Evolutionary conservation across 2,797 vertebrate genomes (phyloP).

Genomic region (Rachycentron canadum): DNA sequence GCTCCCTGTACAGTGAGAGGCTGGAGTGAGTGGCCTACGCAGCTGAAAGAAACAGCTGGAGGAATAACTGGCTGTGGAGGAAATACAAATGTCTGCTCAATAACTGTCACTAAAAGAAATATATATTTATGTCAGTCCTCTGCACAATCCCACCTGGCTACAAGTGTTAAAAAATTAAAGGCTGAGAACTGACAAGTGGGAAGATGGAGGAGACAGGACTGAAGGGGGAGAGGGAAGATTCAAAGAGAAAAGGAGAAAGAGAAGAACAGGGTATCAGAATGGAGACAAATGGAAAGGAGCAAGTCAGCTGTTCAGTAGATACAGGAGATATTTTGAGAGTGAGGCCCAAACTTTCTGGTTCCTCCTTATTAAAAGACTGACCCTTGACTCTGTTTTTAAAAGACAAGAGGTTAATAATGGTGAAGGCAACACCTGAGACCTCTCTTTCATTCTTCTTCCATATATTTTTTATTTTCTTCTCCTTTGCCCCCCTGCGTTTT

Average conservation of each 20-base stretch:
- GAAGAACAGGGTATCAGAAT: not conserved
- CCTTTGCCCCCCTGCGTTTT: not conserved
- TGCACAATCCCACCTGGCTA: constrained; percentile 20
- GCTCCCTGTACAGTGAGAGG: constrained; percentile 42
- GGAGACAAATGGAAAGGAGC: constrained; percentile 7
- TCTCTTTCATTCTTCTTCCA: not conserved
- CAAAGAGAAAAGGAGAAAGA: not conserved
- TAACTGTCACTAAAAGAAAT: constrained; percentile 46
- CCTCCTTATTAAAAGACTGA: constrained; percentile 29
- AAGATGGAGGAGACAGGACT: not conserved
- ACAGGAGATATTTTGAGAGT: not conserved
- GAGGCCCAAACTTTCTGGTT: constrained; percentile 30
- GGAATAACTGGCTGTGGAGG: constrained; percentile 41
- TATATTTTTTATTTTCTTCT: not conserved
- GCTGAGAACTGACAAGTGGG: constrained; percentile 1
- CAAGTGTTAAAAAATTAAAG: constrained; percentile 38
- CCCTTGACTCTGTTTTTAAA: constrained; percentile 27
- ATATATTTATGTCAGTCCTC: constrained; percentile 31
- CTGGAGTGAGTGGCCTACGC: constrained; percentile 45
- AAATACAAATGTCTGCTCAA: constrained; percentile 30
- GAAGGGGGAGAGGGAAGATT: not conserved
- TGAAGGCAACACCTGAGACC: constrained; percentile 25
- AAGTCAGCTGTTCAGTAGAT: constrained; percentile 6
- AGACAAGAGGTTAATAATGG: constrained; percentile 26
- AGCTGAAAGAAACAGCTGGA: constrained; percentile 71